phyloP scores from a whole-genome alignment of 2,113 vertebrate species.

The Spea bombifrons region DNA sequence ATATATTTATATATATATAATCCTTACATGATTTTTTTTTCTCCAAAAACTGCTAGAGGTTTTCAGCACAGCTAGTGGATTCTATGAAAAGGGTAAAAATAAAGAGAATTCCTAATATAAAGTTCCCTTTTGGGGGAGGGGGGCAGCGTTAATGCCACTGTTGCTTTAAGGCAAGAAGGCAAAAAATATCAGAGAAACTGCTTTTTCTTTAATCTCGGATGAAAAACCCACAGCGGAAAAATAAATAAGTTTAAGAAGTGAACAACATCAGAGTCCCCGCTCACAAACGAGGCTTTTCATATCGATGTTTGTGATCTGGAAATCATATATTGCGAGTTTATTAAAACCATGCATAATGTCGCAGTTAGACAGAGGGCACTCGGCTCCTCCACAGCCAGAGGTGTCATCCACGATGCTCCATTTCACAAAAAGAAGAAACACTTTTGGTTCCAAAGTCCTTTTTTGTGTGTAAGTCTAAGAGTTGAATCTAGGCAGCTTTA shows the following conservation, averaged over 20 bases:
- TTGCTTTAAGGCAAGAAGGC: constrained; percentile 33
- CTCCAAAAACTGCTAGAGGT: neutral
- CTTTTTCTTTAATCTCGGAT: constrained; percentile 27
- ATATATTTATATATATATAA: neutral
- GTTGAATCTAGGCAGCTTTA: neutral
- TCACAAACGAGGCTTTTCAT: constrained; percentile 27
- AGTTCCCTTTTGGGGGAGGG: constrained; percentile 5
- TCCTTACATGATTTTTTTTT: neutral
- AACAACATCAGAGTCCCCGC: constrained; percentile 11
- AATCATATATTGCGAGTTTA: constrained; percentile 19
- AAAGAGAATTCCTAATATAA: constrained; percentile 37
- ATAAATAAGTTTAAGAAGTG: constrained; percentile 38
- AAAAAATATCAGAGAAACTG: constrained; percentile 14
- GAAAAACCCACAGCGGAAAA: constrained; percentile 19
- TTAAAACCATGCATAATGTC: constrained; percentile 20
- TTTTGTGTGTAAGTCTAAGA: too few species aligned
- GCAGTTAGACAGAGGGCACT: neutral
- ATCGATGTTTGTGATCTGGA: neutral
- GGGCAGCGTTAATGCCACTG: constrained; percentile 14
- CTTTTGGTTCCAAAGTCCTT: neutral
- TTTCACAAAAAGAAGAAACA: neutral
- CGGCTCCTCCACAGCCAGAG: neutral
- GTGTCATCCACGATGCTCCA: neutral
- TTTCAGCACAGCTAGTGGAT: neutral
- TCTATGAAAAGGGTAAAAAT: neutral